A percentile compares a stretch with the other conserved stretches of the same genome.
phyloP scores from a whole-genome alignment of 2,113 vertebrate species.

The Benitochromis conjunctus region DNA sequence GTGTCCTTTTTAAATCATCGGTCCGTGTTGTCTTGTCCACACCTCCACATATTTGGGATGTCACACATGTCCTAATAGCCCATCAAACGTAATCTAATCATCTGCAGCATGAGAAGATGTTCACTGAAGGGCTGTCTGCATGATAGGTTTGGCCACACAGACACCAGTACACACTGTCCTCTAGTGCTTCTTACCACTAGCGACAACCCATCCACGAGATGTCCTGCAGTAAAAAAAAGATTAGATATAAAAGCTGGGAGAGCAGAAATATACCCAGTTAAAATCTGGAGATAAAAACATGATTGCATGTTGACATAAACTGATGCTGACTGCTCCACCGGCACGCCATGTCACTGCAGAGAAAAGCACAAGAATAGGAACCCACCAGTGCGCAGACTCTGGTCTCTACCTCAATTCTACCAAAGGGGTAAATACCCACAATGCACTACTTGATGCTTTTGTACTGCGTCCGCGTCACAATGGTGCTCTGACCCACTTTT shows the following conservation, averaged over 20 bases:
- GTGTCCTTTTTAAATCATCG: not conserved
- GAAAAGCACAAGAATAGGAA: not conserved
- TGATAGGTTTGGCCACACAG: not conserved
- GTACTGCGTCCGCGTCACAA: constrained; percentile 4
- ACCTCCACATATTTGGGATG: not conserved
- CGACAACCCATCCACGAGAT: not conserved
- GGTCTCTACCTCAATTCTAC: constrained; percentile 29
- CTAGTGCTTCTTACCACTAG: constrained; percentile 22
- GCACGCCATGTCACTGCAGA: constrained; percentile 9
- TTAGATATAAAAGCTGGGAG: not conserved
- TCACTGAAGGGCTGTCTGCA: not conserved
- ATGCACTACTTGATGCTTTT: constrained; percentile 50
- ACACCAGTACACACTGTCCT: constrained; percentile 40
- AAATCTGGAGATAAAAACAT: not conserved
- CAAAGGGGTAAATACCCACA: constrained; percentile 51
- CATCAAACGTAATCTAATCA: constrained; percentile 17
- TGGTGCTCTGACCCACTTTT: constrained; percentile 64
- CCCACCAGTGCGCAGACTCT: constrained; percentile 1
- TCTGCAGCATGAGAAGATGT: not conserved
- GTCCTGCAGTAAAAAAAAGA: not conserved
- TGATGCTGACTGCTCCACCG: not conserved
- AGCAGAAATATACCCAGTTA: not conserved
- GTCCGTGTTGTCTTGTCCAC: not conserved
- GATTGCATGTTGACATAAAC: not conserved
- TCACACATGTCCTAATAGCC: not conserved